Base-by-base conservation (phyloP, 2,888 invertebrate genomes). In the Synanthedon formicaeformis region DNA sequence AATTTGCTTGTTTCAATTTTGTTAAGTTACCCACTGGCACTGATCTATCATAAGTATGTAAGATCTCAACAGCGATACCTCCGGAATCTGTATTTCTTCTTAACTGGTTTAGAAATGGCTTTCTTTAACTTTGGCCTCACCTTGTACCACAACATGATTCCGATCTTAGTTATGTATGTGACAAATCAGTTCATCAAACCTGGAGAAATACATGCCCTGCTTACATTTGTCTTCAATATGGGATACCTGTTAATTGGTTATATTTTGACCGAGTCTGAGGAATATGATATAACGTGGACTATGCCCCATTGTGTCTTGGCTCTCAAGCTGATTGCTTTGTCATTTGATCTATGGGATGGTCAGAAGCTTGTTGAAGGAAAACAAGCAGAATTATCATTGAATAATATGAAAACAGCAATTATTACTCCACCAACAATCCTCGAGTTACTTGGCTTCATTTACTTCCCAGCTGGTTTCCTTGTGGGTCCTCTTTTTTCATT, bases 261-360 rank as follows among this genome's bases (percentile, higher is more conserved):
- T 76, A 90, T 90, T 62, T 88, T 86, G 60, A 94, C 94, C 0
- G 93, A 94, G 63, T 96, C 96, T 3, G 92, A 93, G 62, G 91
- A 92, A 10, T 99, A 98, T 73, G 97, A 97, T 66, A 97, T 99
- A 54, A 94, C 94, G 57, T 99, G 99, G 98, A 98, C 98, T 5
- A 96, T 98, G 92, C 97, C 98, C 0, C 98, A 98, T 59, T 99
- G 99, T 83, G 97, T 99, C 10, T 82, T 99, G 53, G 94, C 95
- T 0, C 84, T 99, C 41, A 91, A 97, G 66, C 88, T 98, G 64
- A 97, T 97, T 62, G 98, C 95, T 2, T 89, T 96, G 5, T 91
- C 93, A 0, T 95, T 94, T 75, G 93, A 94, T 74, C 60, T 92
- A 1, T 89, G 89, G 73, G 99, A 99, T 86, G 98, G 98, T 0